Percentiles rank a stretch among this genome's conserved stretches.
These are phyloP conservation scores for Bubo scandiacus DNA, from an alignment of 2,113 vertebrate genomes.

Conservation along the genomic window DNA sequence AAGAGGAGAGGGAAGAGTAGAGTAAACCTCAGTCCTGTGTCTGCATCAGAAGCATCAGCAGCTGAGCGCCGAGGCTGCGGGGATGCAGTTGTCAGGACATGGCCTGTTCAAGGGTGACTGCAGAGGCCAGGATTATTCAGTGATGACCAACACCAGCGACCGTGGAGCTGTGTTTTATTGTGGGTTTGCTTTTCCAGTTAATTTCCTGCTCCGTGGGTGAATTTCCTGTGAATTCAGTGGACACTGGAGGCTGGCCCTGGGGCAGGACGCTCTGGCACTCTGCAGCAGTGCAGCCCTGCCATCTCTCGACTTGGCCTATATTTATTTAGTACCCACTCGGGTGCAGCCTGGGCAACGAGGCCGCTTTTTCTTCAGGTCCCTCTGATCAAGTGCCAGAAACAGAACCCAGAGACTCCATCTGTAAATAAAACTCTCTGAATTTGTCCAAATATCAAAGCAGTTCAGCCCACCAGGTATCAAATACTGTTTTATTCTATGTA, in stretches of 20 bases:
- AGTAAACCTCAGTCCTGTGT: background rate
- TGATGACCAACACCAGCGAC: background rate
- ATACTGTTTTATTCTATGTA: background rate
- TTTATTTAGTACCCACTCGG: background rate
- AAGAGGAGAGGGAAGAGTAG: background rate
- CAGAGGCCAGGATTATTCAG: background rate
- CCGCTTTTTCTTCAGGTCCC: background rate
- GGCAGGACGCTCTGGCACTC: background rate
- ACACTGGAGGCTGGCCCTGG: background rate
- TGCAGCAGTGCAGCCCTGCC: background rate
- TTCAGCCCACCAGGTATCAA: background rate
- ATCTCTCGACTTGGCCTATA: background rate
- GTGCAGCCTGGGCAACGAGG: background rate
- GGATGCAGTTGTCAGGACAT: background rate
- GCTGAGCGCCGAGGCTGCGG: accelerated
- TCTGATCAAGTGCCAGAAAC: background rate
- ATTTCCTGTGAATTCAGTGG: background rate
- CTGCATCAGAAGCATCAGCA: background rate
- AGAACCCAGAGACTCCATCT: background rate
- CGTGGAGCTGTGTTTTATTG: background rate
- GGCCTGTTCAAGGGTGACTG: background rate
- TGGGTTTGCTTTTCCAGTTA: background rate
- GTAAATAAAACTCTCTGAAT: background rate
- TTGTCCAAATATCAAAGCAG: slow-evolving; percentile 1
- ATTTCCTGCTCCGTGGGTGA: background rate